These are phyloP conservation scores for Hofmannophila pseudospretella DNA, from an alignment of 2,888 invertebrate genomes.

Conservation along the genomic window DNA sequence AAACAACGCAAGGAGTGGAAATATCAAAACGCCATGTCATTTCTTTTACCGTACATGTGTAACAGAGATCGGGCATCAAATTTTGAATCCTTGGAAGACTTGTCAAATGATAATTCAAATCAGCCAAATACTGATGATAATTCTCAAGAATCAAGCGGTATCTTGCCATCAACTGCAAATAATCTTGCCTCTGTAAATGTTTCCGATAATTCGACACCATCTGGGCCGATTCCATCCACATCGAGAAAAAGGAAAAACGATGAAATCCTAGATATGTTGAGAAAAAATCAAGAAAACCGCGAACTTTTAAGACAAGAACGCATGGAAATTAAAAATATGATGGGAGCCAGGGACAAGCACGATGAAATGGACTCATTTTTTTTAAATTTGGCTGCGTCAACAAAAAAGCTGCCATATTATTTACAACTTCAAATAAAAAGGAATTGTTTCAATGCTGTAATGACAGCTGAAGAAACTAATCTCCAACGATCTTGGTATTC, in stretches of 20 bases:
- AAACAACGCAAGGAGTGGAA: too few relatives aligned
- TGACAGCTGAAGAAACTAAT: too few relatives aligned
- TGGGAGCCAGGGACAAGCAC: slow-evolving; percentile 11
- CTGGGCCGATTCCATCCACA: slow-evolving; percentile 13
- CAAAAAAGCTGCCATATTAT: slow-evolving; percentile 16
- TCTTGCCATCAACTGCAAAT: too few relatives aligned
- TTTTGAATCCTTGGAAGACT: too few relatives aligned
- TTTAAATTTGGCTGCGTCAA: slow-evolving; percentile 12
- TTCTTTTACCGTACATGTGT: too few relatives aligned
- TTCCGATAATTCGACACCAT: slow-evolving; percentile 9
- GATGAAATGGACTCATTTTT: slow-evolving; percentile 14
- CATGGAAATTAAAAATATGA: slow-evolving; percentile 11
- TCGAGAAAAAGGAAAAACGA: slow-evolving; percentile 18
- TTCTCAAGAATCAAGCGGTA: too few relatives aligned
- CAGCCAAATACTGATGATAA: too few relatives aligned
- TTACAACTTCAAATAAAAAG: slow-evolving; percentile 19
- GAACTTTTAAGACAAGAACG: slow-evolving; percentile 15
- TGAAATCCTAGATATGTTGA: slow-evolving; percentile 17
- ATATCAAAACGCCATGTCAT: too few relatives aligned
- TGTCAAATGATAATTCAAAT: too few relatives aligned
- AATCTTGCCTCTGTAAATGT: too few relatives aligned
- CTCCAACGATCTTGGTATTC: too few relatives aligned
- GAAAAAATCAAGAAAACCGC: slow-evolving; percentile 16
- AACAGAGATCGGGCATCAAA: too few relatives aligned
- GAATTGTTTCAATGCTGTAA: slow-evolving; percentile 15